A percentile compares a stretch with the other conserved stretches of the same genome.
These are phyloP conservation scores for Cynoglossus semilaevis DNA, from an alignment of 2,113 vertebrate genomes.

Conservation along the genomic window DNA sequence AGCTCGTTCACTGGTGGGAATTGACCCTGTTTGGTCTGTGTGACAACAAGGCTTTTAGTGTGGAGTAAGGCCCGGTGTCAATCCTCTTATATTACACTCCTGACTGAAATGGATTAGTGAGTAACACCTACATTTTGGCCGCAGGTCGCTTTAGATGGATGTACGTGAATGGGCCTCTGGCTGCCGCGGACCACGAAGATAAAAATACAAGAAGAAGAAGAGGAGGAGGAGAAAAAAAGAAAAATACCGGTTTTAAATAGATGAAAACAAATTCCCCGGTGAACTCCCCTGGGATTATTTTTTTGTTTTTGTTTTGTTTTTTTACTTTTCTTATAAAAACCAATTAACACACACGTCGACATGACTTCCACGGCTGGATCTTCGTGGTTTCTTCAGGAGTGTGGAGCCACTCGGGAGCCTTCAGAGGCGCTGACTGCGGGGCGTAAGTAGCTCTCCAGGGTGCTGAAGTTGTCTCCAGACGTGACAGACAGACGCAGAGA, in stretches of 20 bases:
- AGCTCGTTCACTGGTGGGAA: background rate
- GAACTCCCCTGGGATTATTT: background rate
- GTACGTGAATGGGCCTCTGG: constrained; percentile 60
- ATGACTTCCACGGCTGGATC: background rate
- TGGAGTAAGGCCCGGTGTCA: constrained; percentile 61
- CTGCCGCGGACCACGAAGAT: constrained; percentile 34
- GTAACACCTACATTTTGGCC: constrained; percentile 63
- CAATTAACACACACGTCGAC: background rate
- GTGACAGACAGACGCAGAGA: constrained; percentile 35
- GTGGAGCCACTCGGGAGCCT: constrained; percentile 38
- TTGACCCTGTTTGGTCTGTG: constrained; percentile 3
- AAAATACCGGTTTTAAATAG: background rate
- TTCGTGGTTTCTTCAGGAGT: constrained; percentile 24
- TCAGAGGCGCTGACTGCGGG: constrained; percentile 56
- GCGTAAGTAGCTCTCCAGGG: constrained; percentile 77
- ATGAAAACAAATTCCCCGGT: background rate
- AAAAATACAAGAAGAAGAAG: constrained; percentile 20
- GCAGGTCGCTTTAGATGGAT: constrained; percentile 75
- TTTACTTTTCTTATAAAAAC: background rate
- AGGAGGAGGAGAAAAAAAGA: background rate
- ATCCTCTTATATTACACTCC: constrained; percentile 78
- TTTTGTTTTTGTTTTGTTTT: background rate
- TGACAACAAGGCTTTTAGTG: constrained; percentile 46
- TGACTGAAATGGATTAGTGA: constrained; percentile 77
- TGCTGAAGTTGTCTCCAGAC: constrained; percentile 75